phyloP scores from a whole-genome alignment of 2,113 vertebrate species.

The Pantherophis guttatus region DNA sequence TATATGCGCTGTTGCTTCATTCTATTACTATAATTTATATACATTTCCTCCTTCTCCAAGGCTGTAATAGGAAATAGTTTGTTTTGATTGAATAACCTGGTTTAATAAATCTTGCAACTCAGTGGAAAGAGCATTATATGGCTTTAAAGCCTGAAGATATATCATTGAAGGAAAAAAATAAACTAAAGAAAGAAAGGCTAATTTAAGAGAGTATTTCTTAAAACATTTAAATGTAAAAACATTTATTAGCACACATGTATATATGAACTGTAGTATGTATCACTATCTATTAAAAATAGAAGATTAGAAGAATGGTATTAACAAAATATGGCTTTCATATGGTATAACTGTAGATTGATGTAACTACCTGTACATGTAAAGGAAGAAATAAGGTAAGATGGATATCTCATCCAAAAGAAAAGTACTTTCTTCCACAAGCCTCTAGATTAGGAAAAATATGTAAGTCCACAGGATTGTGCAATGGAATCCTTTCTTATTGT shows the following conservation, averaged over 20 bases:
- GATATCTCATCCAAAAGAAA: background rate
- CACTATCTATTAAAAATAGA: background rate
- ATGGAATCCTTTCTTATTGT: background rate
- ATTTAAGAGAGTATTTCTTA: background rate
- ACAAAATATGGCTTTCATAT: background rate
- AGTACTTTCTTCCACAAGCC: background rate
- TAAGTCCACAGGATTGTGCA: background rate
- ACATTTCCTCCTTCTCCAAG: background rate
- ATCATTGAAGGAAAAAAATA: background rate
- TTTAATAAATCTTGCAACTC: conserved; percentile 19
- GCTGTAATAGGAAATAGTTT: conserved; percentile 12
- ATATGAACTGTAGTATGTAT: background rate
- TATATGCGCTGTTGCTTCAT: background rate
- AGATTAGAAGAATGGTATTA: background rate
- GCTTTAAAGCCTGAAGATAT: background rate
- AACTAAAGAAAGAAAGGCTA: background rate
- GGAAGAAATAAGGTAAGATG: background rate
- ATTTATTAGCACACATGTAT: background rate
- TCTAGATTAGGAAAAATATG: background rate
- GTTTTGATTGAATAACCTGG: conserved; percentile 9
- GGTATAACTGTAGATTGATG: background rate
- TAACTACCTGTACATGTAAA: background rate
- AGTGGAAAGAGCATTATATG: background rate
- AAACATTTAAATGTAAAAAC: background rate
- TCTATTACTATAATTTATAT: background rate